phyloP scores from a whole-genome alignment of 2,113 vertebrate genomes.

The Cygnus atratus region DNA sequence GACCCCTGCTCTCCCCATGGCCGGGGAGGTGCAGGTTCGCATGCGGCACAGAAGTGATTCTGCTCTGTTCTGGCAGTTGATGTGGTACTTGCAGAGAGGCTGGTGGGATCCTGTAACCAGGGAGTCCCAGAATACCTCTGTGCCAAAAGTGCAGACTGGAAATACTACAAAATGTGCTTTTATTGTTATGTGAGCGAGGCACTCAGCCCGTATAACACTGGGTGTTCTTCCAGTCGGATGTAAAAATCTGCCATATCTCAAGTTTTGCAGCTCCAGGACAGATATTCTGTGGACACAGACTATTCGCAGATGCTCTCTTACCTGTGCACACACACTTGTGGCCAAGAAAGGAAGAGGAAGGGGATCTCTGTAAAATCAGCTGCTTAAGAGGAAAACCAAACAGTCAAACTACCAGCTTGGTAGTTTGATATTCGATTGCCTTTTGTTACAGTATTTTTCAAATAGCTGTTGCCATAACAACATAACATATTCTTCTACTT shows the following conservation, averaged over 20 bases:
- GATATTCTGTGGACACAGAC: not conserved
- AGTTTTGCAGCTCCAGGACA: not conserved
- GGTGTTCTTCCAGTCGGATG: not conserved
- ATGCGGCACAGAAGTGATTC: rapidly evolving
- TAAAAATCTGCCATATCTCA: not conserved
- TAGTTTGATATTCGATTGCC: slow-evolving; percentile 70
- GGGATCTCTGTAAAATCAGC: slow-evolving; percentile 50
- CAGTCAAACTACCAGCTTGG: slow-evolving; percentile 71
- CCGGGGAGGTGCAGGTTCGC: not conserved
- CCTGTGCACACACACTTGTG: not conserved
- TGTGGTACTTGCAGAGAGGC: not conserved
- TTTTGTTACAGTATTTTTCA: slow-evolving; percentile 77
- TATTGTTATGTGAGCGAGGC: not conserved
- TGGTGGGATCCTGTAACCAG: not conserved
- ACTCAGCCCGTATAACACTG: not conserved
- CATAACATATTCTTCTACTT: slow-evolving; percentile 68
- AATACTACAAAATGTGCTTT: not conserved
- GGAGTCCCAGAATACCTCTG: not conserved
- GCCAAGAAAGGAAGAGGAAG: slow-evolving; percentile 23
- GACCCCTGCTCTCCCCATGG: not conserved
- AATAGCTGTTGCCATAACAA: slow-evolving; percentile 79
- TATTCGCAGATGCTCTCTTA: not conserved
- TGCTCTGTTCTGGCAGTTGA: not conserved
- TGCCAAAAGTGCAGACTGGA: not conserved
- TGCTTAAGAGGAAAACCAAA: slow-evolving; percentile 58